Percentiles rank a stretch among this genome's conserved stretches.
Conservation (phyloP, 2,797 vertebrate genomes). For the Centroberyx gerrardi region DNA sequence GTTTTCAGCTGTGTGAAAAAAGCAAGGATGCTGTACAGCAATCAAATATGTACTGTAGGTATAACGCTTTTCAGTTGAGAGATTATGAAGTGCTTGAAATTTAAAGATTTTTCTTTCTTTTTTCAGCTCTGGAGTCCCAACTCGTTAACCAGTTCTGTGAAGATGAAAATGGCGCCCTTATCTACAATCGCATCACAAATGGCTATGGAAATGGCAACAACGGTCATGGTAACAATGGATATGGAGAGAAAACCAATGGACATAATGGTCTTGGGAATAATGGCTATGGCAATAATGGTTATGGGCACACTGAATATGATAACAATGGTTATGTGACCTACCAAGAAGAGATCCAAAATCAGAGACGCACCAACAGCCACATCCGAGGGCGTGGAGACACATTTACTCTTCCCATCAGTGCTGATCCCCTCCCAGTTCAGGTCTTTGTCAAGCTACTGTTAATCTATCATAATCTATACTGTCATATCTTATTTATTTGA, state of each 20-base stretch:
- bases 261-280: conserved; percentile 69
- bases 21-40: background rate
- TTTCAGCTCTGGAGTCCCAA: conserved; percentile 90
- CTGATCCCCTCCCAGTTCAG: conserved; percentile 78
- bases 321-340: conserved; percentile 24
- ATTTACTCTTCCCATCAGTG: conserved; percentile 79
- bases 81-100: background rate
- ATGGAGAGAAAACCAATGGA: conserved; percentile 52
- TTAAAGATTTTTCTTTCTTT: conserved; percentile 15
- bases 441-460: conserved; percentile 55
- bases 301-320: conserved; percentile 51
- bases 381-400: conserved; percentile 75
- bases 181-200: conserved; percentile 86
- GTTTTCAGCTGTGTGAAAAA: background rate
- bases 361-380: conserved; percentile 54
- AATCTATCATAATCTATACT: background rate
- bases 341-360: conserved; percentile 66
- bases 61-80: background rate
- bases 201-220: conserved; percentile 67
- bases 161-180: conserved; percentile 92
- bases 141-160: conserved; percentile 94
- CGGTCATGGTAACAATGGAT: conserved; percentile 60
- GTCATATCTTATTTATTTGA: background rate
- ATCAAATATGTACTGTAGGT: background rate
- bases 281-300: conserved; percentile 26